phyloP scores from a whole-genome alignment of 2,888 invertebrate genomes.

The Mimumesa dahlbomi region DNA sequence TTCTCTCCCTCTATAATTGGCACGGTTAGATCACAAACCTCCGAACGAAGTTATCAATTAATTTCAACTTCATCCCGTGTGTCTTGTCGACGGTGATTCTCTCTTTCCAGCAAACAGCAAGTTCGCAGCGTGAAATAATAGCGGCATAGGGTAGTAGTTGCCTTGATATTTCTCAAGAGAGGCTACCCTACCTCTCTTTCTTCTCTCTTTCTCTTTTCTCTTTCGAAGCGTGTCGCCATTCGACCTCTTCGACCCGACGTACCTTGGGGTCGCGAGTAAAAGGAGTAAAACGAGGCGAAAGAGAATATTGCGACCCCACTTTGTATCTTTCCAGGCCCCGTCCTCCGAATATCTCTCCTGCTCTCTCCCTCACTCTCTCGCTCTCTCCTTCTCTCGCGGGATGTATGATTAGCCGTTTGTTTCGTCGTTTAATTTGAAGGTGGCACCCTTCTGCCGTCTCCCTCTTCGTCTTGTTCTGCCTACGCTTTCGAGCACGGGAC shows the following conservation, averaged over 20 bases:
- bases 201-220: too few relatives aligned
- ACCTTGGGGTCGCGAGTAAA: conserved; percentile 14
- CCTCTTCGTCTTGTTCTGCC: conserved; percentile 20
- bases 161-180: conserved; percentile 57
- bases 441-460: conserved; percentile 59
- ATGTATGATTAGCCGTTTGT: conserved; percentile 79
- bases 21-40: conserved; percentile 25
- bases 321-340: conserved; percentile 43
- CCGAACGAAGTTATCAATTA: conserved; percentile 38
- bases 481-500: conserved; percentile 21
- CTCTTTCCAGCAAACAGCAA: conserved; percentile 18
- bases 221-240: conserved; percentile 40
- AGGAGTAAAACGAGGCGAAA: conserved; percentile 27
- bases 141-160: conserved; percentile 32
- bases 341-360: too few relatives aligned
- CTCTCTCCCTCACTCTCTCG: conserved; percentile 12
- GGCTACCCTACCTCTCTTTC: conserved; percentile 23
- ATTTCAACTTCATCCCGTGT: conserved; percentile 36
- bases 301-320: conserved; percentile 45
- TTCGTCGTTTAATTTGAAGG: conserved; percentile 76
- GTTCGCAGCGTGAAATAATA: conserved; percentile 42
- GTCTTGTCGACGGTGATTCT: conserved; percentile 35
- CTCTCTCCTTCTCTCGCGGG: conserved; percentile 56
- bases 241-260: conserved; percentile 29
- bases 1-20: conserved; percentile 13